These are phyloP conservation scores for Periophthalmus magnuspinnatus DNA, from an alignment of 2,797 vertebrate genomes.

Conservation along the genomic window DNA sequence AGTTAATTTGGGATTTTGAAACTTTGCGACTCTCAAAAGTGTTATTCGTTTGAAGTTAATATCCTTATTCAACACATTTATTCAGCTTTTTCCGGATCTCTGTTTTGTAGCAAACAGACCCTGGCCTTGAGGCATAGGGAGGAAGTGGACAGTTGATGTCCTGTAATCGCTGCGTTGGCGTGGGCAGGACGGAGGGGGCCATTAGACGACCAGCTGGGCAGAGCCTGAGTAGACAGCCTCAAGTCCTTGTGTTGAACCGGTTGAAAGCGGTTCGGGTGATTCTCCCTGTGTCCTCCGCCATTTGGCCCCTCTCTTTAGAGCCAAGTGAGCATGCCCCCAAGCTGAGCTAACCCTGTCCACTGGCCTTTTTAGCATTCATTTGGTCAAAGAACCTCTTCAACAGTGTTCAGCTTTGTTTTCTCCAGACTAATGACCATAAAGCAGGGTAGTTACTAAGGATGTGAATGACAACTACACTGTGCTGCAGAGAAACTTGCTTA, in stretches of 20 bases:
- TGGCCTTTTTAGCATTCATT: constrained; percentile 48
- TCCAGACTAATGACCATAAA: constrained; percentile 12
- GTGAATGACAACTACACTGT: neutral
- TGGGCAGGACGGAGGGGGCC: constrained; percentile 31
- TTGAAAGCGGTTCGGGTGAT: constrained; percentile 54
- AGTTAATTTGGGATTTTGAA: neutral
- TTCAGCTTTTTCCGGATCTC: constrained; percentile 18
- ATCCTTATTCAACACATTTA: neutral
- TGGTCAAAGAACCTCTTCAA: constrained; percentile 24
- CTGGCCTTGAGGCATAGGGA: constrained; percentile 18
- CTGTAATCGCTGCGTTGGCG: constrained; percentile 35
- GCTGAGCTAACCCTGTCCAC: constrained; percentile 44
- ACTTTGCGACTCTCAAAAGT: neutral
- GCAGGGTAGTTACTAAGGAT: neutral
- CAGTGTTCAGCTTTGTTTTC: constrained; percentile 10
- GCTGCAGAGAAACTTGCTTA: neutral
- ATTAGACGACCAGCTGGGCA: constrained; percentile 45
- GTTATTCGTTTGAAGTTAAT: neutral
- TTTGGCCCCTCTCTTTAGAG: constrained; percentile 39
- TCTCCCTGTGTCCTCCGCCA: constrained; percentile 40
- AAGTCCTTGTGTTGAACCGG: constrained; percentile 47
- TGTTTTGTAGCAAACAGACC: constrained; percentile 17
- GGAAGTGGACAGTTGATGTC: constrained; percentile 30
- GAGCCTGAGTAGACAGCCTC: constrained; percentile 39
- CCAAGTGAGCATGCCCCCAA: constrained; percentile 21